Conservation (phyloP, 2,113 vertebrate species). For the Pelusios castaneus region DNA sequence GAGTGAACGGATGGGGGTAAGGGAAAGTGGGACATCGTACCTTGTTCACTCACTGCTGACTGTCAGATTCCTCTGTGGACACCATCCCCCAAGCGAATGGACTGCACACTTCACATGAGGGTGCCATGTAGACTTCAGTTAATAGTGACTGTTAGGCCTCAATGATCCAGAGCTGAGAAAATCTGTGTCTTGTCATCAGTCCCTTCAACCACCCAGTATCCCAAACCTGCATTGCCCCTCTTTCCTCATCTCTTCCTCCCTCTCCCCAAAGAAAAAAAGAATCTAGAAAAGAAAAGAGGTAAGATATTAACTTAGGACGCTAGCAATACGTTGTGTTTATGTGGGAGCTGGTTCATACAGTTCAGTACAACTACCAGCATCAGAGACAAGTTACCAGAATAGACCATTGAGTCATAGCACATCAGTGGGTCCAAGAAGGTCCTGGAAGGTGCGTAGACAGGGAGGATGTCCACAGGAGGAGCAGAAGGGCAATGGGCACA, state of each 20-base stretch:
- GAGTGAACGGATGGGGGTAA: no score
- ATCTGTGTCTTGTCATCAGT: background rate
- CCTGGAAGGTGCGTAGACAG: background rate
- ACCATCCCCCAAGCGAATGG: background rate
- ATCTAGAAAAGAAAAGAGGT: no score
- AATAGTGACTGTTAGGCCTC: background rate
- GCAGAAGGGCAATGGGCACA: background rate
- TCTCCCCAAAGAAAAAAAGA: no score
- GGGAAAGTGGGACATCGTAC: no score
- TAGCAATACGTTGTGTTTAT: background rate
- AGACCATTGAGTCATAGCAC: background rate
- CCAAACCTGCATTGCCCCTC: background rate
- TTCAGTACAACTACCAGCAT: background rate
- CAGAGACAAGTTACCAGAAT: background rate
- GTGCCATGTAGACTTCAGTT: background rate
- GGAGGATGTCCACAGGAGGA: background rate
- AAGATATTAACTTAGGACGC: background rate
- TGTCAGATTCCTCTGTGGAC: background rate
- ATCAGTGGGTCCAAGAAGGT: background rate
- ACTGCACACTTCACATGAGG: background rate
- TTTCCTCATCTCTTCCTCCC: background rate
- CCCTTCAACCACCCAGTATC: background rate
- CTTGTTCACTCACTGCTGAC: background rate
- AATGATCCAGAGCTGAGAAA: background rate
- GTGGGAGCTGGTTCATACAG: background rate